Conservation (phyloP, 1,140 invertebrate species). For the Trachymyrmex septentrionalis region DNA sequence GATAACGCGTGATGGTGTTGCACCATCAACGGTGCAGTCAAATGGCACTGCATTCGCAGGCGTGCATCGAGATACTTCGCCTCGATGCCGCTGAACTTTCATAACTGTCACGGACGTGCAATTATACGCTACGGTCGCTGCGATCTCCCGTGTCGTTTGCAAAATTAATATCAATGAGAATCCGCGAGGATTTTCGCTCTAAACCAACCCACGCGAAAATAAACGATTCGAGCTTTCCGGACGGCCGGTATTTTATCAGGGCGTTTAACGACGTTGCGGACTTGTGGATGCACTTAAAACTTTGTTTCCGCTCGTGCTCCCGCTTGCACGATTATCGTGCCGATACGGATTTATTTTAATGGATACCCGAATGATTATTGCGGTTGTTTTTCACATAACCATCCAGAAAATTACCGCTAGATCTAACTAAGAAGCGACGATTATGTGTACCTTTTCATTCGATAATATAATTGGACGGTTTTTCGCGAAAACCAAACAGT, state of each 20-base stretch:
- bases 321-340: constrained; percentile 4
- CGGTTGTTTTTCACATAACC: constrained; percentile 2
- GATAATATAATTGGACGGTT: not conserved
- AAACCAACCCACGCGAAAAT: constrained; percentile 53
- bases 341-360: not conserved
- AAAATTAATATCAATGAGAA: constrained; percentile 69
- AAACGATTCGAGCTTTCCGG: constrained; percentile 33
- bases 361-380: not conserved
- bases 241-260: constrained; percentile 49
- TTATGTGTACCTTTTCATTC: constrained; percentile 27
- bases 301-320: constrained; percentile 7
- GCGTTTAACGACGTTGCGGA: constrained; percentile 43
- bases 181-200: constrained; percentile 69
- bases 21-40: constrained; percentile 23
- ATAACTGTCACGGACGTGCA: constrained; percentile 64
- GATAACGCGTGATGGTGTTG: constrained; percentile 54
- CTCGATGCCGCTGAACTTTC: constrained; percentile 63
- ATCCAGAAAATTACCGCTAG: not conserved
- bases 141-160: constrained; percentile 62
- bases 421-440: not conserved
- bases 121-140: constrained; percentile 67
- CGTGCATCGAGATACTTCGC: constrained; percentile 41
- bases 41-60: constrained; percentile 34
- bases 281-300: constrained; percentile 35
- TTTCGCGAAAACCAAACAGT: too few species aligned